Conservation (phyloP, 1,140 invertebrate genomes). For the Ips nitidus region DNA sequence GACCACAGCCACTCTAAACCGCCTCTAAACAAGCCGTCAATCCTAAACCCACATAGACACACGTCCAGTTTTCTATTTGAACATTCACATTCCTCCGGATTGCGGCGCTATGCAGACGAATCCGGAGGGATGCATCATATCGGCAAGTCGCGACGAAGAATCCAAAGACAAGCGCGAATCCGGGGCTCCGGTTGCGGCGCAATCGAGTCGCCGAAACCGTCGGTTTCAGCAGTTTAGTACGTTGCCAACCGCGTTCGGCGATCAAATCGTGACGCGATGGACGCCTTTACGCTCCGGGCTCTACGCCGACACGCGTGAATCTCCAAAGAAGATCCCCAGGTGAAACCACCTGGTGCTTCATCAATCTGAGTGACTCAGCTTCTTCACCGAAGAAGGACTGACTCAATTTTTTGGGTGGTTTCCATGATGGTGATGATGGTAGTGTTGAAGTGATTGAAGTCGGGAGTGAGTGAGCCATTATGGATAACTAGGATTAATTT, state of each 20-base stretch:
- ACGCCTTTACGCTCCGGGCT: conserved; percentile 15
- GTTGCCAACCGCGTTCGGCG: conserved; percentile 38
- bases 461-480: neutral
- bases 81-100: neutral
- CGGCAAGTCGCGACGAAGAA: conserved; percentile 28
- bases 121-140: conserved; percentile 27
- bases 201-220: conserved; percentile 33
- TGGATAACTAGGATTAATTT: neutral
- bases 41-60: too few species aligned
- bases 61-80: too few species aligned
- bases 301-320: too few species aligned
- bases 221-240: conserved; percentile 31
- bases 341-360: too few species aligned
- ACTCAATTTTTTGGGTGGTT: too few species aligned
- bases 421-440: neutral
- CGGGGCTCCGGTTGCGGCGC: conserved; percentile 37
- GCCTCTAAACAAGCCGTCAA: too few species aligned
- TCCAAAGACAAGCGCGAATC: conserved; percentile 37
- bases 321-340: too few species aligned
- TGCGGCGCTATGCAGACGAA: conserved; percentile 27
- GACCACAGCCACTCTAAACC: too few species aligned
- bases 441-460: neutral
- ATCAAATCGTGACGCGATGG: conserved; percentile 17
- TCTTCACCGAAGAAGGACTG: too few species aligned
- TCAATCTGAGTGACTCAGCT: too few species aligned